phyloP scores from a whole-genome alignment of 1,140 invertebrate species.

The Streblospio benedicti region DNA sequence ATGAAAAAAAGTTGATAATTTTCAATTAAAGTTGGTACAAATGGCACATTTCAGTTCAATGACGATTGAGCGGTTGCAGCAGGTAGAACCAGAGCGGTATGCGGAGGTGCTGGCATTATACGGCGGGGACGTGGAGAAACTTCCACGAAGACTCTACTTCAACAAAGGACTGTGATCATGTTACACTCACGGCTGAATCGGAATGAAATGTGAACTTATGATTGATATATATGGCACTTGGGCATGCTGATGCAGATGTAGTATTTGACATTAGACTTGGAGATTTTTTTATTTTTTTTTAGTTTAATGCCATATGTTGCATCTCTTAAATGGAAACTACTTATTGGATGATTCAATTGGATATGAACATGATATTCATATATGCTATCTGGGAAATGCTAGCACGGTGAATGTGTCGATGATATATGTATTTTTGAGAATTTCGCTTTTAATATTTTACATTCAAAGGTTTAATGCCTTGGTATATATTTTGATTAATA shows the following conservation, averaged over 20 bases:
- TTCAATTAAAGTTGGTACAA: slow-evolving; percentile 2
- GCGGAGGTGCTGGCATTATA: slow-evolving; percentile 14
- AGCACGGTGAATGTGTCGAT: too few species aligned
- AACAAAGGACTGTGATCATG: slow-evolving; percentile 31
- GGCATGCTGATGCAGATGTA: not conserved
- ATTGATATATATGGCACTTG: not conserved
- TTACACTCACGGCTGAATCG: not conserved
- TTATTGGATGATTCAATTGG: too few species aligned
- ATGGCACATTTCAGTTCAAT: slow-evolving; percentile 23
- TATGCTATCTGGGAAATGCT: too few species aligned
- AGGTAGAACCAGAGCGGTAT: slow-evolving; percentile 21
- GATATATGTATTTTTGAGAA: too few species aligned
- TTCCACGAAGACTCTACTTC: slow-evolving; percentile 29
- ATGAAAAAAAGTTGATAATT: not conserved
- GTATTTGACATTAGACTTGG: too few species aligned
- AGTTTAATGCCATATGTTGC: too few species aligned
- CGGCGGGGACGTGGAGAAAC: slow-evolving; percentile 2
- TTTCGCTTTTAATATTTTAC: too few species aligned
- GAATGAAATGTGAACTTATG: not conserved
- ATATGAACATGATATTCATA: too few species aligned
- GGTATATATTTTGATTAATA: too few species aligned
- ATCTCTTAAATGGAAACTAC: too few species aligned
- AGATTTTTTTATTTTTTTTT: too few species aligned
- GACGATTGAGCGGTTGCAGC: slow-evolving; percentile 14
- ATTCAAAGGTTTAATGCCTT: too few species aligned